phyloP scores from a whole-genome alignment of 1,140 invertebrate species.

The Lethrus apterus region DNA sequence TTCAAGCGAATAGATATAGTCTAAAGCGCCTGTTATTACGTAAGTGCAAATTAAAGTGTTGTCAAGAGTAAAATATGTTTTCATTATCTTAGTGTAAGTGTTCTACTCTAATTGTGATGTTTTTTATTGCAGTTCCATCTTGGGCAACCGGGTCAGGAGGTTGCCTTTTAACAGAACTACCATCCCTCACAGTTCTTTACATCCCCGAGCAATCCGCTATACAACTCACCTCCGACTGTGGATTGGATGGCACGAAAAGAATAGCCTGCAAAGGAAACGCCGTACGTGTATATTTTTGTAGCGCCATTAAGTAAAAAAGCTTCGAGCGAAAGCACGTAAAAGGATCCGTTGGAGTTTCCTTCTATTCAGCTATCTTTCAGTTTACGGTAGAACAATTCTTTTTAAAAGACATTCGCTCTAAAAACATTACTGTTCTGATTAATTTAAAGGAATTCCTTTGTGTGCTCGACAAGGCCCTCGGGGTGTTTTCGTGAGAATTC shows the following conservation, averaged over 20 bases:
- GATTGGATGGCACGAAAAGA: slow-evolving; percentile 71
- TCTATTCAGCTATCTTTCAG: too few species aligned
- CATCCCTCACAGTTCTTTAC: slow-evolving; percentile 61
- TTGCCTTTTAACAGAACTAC: slow-evolving; percentile 60
- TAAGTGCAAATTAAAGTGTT: slow-evolving; percentile 9
- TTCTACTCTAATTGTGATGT: slow-evolving; percentile 9
- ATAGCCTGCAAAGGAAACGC: slow-evolving; percentile 62
- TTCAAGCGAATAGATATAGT: too few species aligned
- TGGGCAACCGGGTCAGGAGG: slow-evolving; percentile 55
- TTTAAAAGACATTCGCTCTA: too few species aligned
- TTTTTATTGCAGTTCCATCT: slow-evolving; percentile 50
- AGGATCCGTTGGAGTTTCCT: too few species aligned
- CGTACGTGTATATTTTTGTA: slow-evolving; percentile 42
- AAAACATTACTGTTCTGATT: too few species aligned
- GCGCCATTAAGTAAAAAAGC: too few species aligned
- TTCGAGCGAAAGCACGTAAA: too few species aligned
- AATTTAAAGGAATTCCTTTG: too few species aligned
- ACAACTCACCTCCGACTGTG: slow-evolving; percentile 81
- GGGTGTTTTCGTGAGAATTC: too few species aligned
- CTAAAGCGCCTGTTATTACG: too few species aligned
- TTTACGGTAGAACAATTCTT: too few species aligned
- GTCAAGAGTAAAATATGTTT: background rate
- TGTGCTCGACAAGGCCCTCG: too few species aligned
- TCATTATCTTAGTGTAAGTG: slow-evolving; percentile 6
- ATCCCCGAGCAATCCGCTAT: slow-evolving; percentile 71